A percentile compares a stretch with the other conserved stretches of the same genome.
These are phyloP conservation scores for Phaenicophaeus curvirostris DNA, from an alignment of 2,797 vertebrate genomes.

Conservation along the genomic window DNA sequence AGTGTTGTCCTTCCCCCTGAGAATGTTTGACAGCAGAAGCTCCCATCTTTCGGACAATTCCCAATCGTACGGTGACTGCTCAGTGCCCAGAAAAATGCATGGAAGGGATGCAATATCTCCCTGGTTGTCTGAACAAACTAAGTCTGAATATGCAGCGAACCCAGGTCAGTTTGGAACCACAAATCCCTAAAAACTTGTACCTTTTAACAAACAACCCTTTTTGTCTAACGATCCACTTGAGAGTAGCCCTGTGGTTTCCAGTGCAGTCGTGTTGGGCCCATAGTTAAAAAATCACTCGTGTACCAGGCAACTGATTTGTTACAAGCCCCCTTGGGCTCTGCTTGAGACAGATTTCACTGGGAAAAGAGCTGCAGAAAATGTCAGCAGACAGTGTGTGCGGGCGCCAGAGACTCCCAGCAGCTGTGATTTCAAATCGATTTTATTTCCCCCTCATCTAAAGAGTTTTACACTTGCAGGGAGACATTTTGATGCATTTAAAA, in stretches of 20 bases:
- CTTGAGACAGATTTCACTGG: conserved; percentile 64
- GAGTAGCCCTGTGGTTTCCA: background rate
- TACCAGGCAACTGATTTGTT: conserved; percentile 60
- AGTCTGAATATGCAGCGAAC: background rate
- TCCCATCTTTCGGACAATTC: background rate
- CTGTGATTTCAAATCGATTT: conserved; percentile 67
- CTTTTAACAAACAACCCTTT: conserved; percentile 20
- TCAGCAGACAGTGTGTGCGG: conserved; percentile 62
- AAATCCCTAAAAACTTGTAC: conserved; percentile 1
- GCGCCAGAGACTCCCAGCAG: conserved; percentile 60
- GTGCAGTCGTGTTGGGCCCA: background rate
- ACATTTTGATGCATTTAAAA: conserved; percentile 51
- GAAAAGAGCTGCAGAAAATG: conserved; percentile 69
- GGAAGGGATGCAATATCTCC: background rate
- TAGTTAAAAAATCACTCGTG: conserved; percentile 35
- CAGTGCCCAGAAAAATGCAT: background rate
- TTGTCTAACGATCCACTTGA: background rate
- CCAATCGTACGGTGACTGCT: background rate
- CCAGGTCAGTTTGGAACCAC: background rate
- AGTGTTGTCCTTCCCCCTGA: background rate
- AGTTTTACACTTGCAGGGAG: conserved; percentile 54
- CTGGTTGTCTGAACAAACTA: background rate
- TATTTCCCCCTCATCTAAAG: conserved; percentile 64
- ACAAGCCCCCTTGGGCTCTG: conserved; percentile 57
- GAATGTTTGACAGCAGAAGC: background rate